These are phyloP conservation scores for Pimpla rufipes DNA, from an alignment of 2,888 invertebrate genomes.

Conservation along the genomic window DNA sequence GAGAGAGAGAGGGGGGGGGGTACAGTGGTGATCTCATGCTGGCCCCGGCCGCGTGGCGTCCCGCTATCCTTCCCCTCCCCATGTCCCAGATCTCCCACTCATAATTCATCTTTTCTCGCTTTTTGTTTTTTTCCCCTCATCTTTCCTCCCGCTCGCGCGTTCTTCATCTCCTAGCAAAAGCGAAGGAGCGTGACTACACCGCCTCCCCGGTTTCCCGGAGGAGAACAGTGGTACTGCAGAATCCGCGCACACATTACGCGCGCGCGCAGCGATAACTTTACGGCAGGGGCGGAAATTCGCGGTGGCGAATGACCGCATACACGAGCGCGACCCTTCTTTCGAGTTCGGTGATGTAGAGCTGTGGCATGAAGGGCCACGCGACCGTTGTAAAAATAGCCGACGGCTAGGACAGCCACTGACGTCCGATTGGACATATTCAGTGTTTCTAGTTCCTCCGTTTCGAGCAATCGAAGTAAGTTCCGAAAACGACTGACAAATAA, in stretches of 20 bases:
- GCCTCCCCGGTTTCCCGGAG: constrained; percentile 48
- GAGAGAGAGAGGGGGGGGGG: too few species aligned
- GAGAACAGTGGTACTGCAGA: constrained; percentile 36
- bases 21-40: constrained; percentile 15
- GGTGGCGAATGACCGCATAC: constrained; percentile 55
- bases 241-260: constrained; percentile 34
- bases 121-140: constrained; percentile 44
- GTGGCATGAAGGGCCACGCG: not conserved
- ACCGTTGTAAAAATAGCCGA: not conserved
- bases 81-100: constrained; percentile 51
- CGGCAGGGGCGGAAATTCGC: constrained; percentile 30
- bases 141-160: constrained; percentile 31
- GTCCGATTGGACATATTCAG: not conserved
- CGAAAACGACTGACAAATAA: too few species aligned
- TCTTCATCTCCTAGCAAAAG: constrained; percentile 45
- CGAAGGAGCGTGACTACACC: constrained; percentile 50
- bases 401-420: not conserved
- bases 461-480: not conserved
- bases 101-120: constrained; percentile 73
- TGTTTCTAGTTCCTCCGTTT: not conserved
- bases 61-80: constrained; percentile 18
- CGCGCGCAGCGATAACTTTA: constrained; percentile 71
- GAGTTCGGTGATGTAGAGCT: not conserved
- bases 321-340: constrained; percentile 32
- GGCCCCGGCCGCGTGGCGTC: constrained; percentile 45